These are phyloP conservation scores for Oriolus oriolus DNA, from an alignment of 2,113 vertebrate genomes.

Conservation along the genomic window DNA sequence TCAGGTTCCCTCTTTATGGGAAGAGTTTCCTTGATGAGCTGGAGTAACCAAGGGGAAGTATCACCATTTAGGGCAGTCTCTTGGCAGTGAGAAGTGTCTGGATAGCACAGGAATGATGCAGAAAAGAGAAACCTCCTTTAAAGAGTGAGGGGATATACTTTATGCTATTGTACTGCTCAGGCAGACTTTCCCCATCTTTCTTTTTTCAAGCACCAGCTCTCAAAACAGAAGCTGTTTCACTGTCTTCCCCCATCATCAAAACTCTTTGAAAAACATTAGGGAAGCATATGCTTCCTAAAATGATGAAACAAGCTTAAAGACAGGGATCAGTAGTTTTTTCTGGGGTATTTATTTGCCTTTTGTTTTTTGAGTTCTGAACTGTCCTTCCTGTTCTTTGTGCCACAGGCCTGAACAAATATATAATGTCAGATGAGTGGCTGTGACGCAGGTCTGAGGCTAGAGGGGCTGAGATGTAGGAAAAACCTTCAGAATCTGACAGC, in stretches of 20 bases:
- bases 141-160: not conserved
- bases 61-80: not conserved
- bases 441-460: not conserved
- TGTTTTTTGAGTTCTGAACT: not conserved
- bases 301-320: not conserved
- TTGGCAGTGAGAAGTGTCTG: not conserved
- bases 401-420: not conserved
- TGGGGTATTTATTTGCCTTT: not conserved
- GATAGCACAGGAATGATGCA: not conserved
- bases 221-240: not conserved
- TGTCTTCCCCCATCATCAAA: not conserved
- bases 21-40: not conserved
- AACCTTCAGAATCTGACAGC: not conserved
- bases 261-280: not conserved
- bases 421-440: not conserved
- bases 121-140: not conserved
- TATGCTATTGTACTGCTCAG: not conserved
- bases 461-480: not conserved
- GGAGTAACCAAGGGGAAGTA: not conserved
- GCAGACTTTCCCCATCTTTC: not conserved
- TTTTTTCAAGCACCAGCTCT: not conserved
- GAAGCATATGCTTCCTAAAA: not conserved
- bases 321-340: not conserved
- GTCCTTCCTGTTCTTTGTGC: not conserved
- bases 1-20: not conserved